phyloP scores from a whole-genome alignment of 2,888 invertebrate species.

The Drosophila anomalata region DNA sequence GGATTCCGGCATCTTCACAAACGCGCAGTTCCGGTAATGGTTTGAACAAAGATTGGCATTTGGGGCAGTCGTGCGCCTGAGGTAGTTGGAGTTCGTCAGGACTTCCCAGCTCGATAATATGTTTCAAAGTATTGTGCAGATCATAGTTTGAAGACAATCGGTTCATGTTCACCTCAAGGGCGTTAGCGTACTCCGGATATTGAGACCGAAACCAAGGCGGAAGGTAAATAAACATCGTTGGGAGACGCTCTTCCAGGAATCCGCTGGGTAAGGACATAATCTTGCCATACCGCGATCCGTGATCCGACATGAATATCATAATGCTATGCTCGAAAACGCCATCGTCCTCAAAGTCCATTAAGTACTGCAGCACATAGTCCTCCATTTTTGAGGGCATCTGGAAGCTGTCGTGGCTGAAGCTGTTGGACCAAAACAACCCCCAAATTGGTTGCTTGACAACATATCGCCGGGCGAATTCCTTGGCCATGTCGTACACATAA shows the following conservation, averaged over 20 bases:
- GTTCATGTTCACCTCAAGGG: slow-evolving; percentile 86
- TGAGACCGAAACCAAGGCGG: slow-evolving; percentile 86
- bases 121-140: slow-evolving; percentile 88
- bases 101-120: slow-evolving; percentile 84
- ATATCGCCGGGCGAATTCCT: slow-evolving; percentile 87
- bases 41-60: slow-evolving; percentile 87
- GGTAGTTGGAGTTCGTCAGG: slow-evolving; percentile 55
- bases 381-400: slow-evolving; percentile 88
- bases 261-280: slow-evolving; percentile 87
- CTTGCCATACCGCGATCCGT: slow-evolving; percentile 90
- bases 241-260: slow-evolving; percentile 90
- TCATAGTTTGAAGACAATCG: slow-evolving; percentile 89
- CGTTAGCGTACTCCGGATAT: slow-evolving; percentile 85
- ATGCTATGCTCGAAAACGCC: slow-evolving; percentile 87
- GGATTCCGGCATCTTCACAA: slow-evolving; percentile 87
- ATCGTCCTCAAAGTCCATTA: slow-evolving; percentile 85
- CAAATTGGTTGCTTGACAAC: slow-evolving; percentile 86
- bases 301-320: slow-evolving; percentile 89
- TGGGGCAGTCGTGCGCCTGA: slow-evolving; percentile 85
- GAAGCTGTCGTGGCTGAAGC: slow-evolving; percentile 88
- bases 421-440: slow-evolving; percentile 90
- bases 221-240: slow-evolving; percentile 88
- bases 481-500: slow-evolving; percentile 87
- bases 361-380: slow-evolving; percentile 85
- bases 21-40: slow-evolving; percentile 86